A percentile compares a stretch with the other conserved stretches of the same genome.
These are phyloP conservation scores for Eretmochelys imbricata DNA, from an alignment of 2,113 vertebrate genomes.

Conservation along the genomic window DNA sequence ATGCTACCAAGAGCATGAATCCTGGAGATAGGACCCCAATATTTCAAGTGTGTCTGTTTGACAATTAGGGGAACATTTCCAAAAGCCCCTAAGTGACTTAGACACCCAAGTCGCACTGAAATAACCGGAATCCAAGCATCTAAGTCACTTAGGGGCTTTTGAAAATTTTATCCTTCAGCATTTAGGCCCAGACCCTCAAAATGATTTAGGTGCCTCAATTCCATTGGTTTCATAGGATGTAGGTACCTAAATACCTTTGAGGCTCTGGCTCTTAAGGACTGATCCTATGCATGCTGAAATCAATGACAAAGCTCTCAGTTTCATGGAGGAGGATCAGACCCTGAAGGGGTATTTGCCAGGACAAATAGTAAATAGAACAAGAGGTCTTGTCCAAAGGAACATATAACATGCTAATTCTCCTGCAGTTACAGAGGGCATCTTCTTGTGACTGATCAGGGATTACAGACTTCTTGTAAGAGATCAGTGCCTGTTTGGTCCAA, in stretches of 20 bases:
- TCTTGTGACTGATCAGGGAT: slow-evolving; percentile 3
- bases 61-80: background rate
- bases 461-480: background rate
- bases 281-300: background rate
- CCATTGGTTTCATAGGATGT: background rate
- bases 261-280: background rate
- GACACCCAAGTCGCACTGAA: background rate
- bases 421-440: background rate
- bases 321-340: background rate
- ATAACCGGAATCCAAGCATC: background rate
- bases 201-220: background rate
- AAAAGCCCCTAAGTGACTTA: background rate
- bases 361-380: background rate
- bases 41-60: background rate
- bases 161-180: background rate
- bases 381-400: background rate
- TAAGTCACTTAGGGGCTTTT: background rate
- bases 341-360: background rate
- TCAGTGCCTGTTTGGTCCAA: background rate
- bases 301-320: background rate
- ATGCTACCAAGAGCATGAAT: background rate
- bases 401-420: background rate
- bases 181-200: background rate
- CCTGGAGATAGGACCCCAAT: background rate
- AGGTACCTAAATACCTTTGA: background rate